Evolutionary conservation across 2,797 vertebrate species (phyloP).

Genomic region (Neosilurus hyrtlii): DNA sequence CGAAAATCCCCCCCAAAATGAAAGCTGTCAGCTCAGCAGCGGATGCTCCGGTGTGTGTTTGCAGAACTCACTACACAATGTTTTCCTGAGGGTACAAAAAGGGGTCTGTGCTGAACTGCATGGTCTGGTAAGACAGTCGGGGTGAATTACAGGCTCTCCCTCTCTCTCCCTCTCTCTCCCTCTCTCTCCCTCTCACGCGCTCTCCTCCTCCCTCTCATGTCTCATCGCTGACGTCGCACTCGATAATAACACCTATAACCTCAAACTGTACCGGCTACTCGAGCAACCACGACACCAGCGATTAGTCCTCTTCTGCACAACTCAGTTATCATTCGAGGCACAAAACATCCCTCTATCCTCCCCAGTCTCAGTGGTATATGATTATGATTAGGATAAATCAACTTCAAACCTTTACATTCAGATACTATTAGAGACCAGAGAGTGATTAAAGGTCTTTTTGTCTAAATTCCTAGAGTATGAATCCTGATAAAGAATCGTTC

Average conservation of each 20-base stretch:
- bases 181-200: conserved; percentile 59
- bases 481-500: not conserved
- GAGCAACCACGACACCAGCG: conserved; percentile 9
- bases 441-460: not conserved
- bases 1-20: not conserved
- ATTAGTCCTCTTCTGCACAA: not conserved
- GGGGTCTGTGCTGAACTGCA: conserved; percentile 52
- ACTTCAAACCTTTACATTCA: not conserved
- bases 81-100: conserved; percentile 63
- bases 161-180: conserved; percentile 44
- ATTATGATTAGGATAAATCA: not conserved
- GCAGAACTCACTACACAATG: conserved; percentile 48
- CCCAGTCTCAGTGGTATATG: not conserved
- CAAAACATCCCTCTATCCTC: conserved; percentile 36
- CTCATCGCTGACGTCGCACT: conserved; percentile 77
- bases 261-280: conserved; percentile 20
- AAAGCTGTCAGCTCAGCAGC: not conserved
- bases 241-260: conserved; percentile 69
- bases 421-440: not conserved
- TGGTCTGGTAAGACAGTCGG: conserved; percentile 56
- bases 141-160: conserved; percentile 68
- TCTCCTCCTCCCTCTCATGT: conserved; percentile 62
- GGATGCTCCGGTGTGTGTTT: not conserved
- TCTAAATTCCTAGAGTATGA: not conserved
- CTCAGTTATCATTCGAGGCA: conserved; percentile 16